A percentile compares a stretch with the other conserved stretches of the same genome.
Conservation (phyloP, 1,140 invertebrate genomes). For the Drosophila lini region DNA sequence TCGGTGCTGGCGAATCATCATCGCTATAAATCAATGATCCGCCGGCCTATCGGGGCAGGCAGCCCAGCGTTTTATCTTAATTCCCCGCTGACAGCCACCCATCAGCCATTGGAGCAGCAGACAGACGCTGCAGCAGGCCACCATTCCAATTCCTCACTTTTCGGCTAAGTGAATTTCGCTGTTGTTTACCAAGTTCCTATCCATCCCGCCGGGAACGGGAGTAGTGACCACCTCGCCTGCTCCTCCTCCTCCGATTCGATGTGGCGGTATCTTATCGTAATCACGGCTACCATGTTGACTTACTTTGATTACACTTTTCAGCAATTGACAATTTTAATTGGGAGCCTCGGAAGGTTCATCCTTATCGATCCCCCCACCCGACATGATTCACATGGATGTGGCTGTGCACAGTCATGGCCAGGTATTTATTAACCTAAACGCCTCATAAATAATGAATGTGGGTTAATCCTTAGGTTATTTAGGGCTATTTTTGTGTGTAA, state of each 20-base stretch:
- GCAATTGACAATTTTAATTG: conserved; percentile 63
- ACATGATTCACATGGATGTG: conserved; percentile 33
- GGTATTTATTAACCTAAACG: background rate
- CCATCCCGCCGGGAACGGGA: conserved; percentile 8
- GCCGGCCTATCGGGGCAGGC: conserved; percentile 46
- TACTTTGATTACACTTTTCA: conserved; percentile 48
- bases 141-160: conserved; percentile 13
- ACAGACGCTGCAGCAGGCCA: conserved; percentile 22
- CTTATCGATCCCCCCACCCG: conserved; percentile 33
- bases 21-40: conserved; percentile 78
- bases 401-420: conserved; percentile 16
- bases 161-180: conserved; percentile 48
- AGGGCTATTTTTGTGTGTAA: background rate
- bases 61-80: conserved; percentile 71
- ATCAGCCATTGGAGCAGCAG: conserved; percentile 52
- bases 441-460: background rate
- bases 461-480: background rate
- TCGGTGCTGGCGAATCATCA: conserved; percentile 58
- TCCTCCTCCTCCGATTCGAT: background rate
- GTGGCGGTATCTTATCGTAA: conserved; percentile 46
- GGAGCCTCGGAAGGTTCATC: conserved; percentile 36
- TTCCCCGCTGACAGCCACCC: conserved; percentile 72
- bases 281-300: conserved; percentile 43
- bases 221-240: conserved; percentile 4
- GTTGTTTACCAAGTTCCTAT: conserved; percentile 42